Base-by-base conservation (phyloP, 64 coral and sea anemone species). In the Hydrozoanthus tunicans region DNA sequence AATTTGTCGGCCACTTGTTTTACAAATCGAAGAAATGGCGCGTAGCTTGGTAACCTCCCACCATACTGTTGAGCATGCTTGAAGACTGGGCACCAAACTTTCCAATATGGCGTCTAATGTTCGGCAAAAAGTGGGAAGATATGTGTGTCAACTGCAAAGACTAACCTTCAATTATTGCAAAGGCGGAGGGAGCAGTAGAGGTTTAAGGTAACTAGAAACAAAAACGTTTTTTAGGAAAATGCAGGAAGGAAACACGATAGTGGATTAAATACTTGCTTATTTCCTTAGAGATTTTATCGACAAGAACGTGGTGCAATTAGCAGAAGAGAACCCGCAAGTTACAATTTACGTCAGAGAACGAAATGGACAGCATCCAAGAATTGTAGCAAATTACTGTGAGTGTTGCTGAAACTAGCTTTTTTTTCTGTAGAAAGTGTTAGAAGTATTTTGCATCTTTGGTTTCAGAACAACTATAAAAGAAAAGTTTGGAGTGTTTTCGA, bases 381-480 rank as follows among this genome's bases (percentile, higher is more conserved):
- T 98, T 51, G 91, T 95, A 12, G 96, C 94, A 68, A 95, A 98
- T 79, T 98, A 93, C 93, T 85, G 96, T 98, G 95, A 98, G 96
- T 98, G 53, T 27, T 82, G 8, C 6, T 14, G 54, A 55, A 62
- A 5, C 32, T 43, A 43, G 32, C 32, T 43, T 43, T 43, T 43
- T 43, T 43, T 20, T 20, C 20, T 43, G 32, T 43, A 43, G 32
- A 43, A 43, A 43, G 32, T 43, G 32, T 2, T 43, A 2, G 32
- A 43, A 43, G 32, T 43, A 43, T 43, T 43, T 43, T 43, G 32
- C 32, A 43, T 43, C 32, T 2, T 43, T 43, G 32, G 32, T 43
- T 43, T 43, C 32, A 43, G 32, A 43, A 43, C 32, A 43, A 20
- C 20, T 20, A 20, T 20, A 43, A 43, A 43, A 43, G 32, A 43